These are phyloP conservation scores for Ruditapes philippinarum DNA, from an alignment of 1,140 invertebrate species.

Conservation along the genomic window DNA sequence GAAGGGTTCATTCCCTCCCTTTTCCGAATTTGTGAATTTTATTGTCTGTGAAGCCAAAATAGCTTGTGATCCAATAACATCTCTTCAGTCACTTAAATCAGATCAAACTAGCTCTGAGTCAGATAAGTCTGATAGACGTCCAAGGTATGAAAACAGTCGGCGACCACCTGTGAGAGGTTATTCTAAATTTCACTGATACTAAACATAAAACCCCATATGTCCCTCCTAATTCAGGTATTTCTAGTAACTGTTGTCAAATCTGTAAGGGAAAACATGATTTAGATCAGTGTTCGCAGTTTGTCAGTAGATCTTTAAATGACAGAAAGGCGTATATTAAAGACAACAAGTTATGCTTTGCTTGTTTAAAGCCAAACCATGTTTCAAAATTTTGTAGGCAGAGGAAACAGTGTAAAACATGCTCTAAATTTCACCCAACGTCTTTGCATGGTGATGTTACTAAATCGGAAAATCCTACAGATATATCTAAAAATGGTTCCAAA, in stretches of 20 bases:
- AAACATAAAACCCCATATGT: background rate
- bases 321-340: background rate
- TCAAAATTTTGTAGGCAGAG: background rate
- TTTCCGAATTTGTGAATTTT: background rate
- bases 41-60: background rate
- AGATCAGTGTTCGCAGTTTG: background rate
- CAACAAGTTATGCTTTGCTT: background rate
- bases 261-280: conserved; percentile 1
- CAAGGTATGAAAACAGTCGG: too few species aligned
- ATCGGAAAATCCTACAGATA: background rate
- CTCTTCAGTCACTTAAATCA: background rate
- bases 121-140: background rate
- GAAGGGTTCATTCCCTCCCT: conserved; percentile 27
- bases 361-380: background rate
- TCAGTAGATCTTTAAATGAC: background rate
- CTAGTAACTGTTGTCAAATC: background rate
- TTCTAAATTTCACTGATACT: background rate
- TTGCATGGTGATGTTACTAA: background rate
- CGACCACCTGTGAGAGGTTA: too few species aligned
- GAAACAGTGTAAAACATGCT: conserved; percentile 1
- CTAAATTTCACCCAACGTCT: background rate
- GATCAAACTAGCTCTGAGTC: background rate
- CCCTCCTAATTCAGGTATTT: background rate
- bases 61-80: background rate
- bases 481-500: background rate